phyloP scores from a whole-genome alignment of 2,797 vertebrate genomes.

The Melopsittacus undulatus region DNA sequence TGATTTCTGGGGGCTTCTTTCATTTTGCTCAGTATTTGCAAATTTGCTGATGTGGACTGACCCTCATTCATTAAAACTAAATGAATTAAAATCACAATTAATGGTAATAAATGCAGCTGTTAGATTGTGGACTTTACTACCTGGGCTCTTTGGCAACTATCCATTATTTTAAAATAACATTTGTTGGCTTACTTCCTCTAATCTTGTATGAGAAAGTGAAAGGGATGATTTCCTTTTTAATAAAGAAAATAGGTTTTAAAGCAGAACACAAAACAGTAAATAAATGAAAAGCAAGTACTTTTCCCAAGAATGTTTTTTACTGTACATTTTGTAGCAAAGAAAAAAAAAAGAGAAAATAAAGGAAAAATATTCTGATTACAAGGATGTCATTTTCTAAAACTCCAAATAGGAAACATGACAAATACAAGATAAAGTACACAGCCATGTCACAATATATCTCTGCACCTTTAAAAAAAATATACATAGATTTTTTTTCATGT shows the following conservation, averaged over 20 bases:
- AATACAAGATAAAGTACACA: conserved; percentile 79
- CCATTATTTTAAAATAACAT: not conserved
- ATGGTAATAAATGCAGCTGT: not conserved
- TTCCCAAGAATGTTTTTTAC: conserved; percentile 72
- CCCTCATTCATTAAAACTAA: not conserved
- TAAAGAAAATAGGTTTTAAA: conserved; percentile 33
- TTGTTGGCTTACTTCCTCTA: not conserved
- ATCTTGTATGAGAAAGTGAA: not conserved
- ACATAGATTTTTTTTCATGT: conserved; percentile 25
- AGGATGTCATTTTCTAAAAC: conserved; percentile 81
- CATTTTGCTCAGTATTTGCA: not conserved
- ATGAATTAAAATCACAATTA: not conserved
- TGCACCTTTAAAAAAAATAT: conserved; percentile 46
- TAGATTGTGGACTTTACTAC: not conserved
- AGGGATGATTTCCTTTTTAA: not conserved
- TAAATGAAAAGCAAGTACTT: conserved; percentile 48
- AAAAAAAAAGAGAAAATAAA: conserved; percentile 41
- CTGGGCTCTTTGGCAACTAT: not conserved
- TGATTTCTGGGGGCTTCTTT: not conserved
- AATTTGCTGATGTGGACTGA: not conserved
- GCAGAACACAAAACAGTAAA: conserved; percentile 38
- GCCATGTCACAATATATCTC: conserved; percentile 82
- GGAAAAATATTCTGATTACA: conserved; percentile 85
- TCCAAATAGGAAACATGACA: conserved; percentile 84
- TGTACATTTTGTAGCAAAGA: conserved; percentile 78